Evolutionary conservation across 2,797 vertebrate genomes (phyloP).

Genomic region (Acanthopagrus latus): DNA sequence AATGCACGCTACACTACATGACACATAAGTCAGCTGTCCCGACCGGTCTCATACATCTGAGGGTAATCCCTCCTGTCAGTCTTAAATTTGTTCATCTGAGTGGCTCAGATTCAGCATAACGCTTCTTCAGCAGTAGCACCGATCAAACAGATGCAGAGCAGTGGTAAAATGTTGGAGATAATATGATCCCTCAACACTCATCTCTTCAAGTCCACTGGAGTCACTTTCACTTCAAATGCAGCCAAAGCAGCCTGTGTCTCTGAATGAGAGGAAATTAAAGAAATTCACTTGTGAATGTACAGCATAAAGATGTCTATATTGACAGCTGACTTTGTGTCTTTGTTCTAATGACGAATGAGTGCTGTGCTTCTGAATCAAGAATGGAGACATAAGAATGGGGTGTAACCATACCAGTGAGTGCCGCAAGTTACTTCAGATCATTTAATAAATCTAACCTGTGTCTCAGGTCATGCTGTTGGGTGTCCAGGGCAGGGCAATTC

Average conservation of each 20-base stretch:
- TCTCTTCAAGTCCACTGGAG: not conserved
- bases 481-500: not conserved
- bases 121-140: not conserved
- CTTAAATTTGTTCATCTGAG: not conserved
- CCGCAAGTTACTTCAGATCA: not conserved
- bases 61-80: not conserved
- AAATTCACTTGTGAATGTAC: not conserved
- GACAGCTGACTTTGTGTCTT: not conserved
- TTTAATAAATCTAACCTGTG: not conserved
- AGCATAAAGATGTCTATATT: not conserved
- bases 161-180: not conserved
- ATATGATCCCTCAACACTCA: not conserved
- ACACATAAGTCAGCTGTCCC: conserved; percentile 9
- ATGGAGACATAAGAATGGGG: not conserved
- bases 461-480: not conserved
- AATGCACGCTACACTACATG: not conserved
- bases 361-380: not conserved
- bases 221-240: not conserved
- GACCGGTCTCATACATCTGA: not conserved
- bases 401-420: not conserved
- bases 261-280: not conserved
- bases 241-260: not conserved
- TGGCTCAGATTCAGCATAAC: not conserved
- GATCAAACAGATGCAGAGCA: not conserved
- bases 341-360: not conserved